phyloP scores from a whole-genome alignment of 2,113 vertebrate genomes.

The Poeciliopsis occidentalis region DNA sequence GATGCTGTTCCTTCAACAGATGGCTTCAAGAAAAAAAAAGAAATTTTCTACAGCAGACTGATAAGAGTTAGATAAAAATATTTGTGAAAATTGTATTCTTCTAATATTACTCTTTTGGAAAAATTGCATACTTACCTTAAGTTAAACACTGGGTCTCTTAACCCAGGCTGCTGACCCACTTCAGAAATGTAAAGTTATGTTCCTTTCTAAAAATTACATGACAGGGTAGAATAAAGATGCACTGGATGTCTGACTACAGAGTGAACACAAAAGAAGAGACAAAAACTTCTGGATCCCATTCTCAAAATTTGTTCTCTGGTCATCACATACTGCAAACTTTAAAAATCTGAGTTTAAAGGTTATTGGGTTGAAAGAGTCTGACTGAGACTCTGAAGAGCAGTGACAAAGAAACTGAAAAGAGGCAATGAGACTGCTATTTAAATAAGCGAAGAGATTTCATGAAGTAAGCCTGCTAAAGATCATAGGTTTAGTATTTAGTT shows the following conservation, averaged over 20 bases:
- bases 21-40: not conserved
- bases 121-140: not conserved
- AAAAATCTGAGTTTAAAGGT: too few relatives aligned
- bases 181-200: not conserved
- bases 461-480: too few relatives aligned
- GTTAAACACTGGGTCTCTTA: not conserved
- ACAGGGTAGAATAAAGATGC: not conserved
- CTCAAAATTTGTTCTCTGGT: too few relatives aligned
- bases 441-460: too few relatives aligned
- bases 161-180: not conserved
- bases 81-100: not conserved
- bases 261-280: not conserved
- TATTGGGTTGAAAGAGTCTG: too few relatives aligned
- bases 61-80: not conserved
- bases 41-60: not conserved
- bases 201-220: not conserved
- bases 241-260: not conserved
- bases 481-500: too few relatives aligned
- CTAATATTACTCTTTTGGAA: not conserved
- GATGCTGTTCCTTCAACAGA: not conserved
- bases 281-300: not conserved
- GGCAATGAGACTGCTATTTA: too few relatives aligned
- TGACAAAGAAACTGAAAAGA: too few relatives aligned
- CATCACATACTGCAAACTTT: too few relatives aligned
- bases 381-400: too few relatives aligned